phyloP scores from a whole-genome alignment of 2,113 vertebrate genomes.

The Arenaria interpres region DNA sequence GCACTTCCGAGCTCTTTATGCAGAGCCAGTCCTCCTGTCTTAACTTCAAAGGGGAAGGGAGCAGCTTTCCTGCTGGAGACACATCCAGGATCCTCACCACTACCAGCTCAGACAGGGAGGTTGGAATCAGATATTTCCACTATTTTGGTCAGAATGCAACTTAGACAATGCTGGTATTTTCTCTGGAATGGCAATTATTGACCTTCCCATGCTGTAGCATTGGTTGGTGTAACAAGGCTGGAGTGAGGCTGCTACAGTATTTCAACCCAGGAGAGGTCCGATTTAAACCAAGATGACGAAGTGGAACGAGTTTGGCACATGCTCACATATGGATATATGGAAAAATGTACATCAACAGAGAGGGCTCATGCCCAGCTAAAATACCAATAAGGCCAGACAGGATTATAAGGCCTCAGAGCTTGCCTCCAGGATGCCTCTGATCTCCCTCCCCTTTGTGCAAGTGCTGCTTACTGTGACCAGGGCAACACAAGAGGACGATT shows the following conservation, averaged over 20 bases:
- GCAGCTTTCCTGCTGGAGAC: background rate
- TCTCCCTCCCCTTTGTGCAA: background rate
- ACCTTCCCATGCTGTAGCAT: background rate
- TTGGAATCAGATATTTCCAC: background rate
- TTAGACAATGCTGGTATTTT: background rate
- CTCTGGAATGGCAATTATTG: background rate
- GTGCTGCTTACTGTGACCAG: background rate
- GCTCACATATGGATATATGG: background rate
- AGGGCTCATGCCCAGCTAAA: background rate
- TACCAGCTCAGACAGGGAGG: background rate
- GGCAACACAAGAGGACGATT: background rate
- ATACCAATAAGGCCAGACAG: background rate
- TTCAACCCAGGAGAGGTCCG: background rate
- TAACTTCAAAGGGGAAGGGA: background rate
- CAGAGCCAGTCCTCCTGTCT: background rate
- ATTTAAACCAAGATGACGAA: background rate
- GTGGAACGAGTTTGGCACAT: background rate
- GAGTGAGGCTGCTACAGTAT: background rate
- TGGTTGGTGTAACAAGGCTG: background rate
- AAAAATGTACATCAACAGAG: background rate
- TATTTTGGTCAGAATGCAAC: background rate
- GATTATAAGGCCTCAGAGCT: background rate
- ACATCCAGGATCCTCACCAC: background rate
- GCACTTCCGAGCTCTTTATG: background rate
- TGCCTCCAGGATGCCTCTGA: background rate